phyloP scores from a whole-genome alignment of 64 coral and sea anemone species.

The Acropora tenuis region DNA sequence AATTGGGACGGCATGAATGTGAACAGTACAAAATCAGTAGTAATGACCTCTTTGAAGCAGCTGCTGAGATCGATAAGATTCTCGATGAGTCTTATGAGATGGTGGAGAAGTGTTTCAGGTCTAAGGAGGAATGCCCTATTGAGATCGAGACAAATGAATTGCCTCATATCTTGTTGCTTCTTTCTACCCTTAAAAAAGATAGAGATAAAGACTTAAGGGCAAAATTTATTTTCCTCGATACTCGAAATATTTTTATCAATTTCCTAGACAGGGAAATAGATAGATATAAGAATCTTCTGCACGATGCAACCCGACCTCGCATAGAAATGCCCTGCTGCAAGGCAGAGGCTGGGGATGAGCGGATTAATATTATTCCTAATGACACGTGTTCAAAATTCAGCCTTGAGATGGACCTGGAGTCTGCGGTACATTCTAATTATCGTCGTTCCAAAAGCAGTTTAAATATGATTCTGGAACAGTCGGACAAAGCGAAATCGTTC shows the following conservation, averaged over 20 bases:
- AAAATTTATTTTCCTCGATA: not conserved
- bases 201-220: not conserved
- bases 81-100: not conserved
- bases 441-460: conserved; percentile 1
- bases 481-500: conserved; percentile 33
- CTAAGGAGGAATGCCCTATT: not conserved
- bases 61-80: conserved; percentile 42
- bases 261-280: conserved; percentile 13
- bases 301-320: conserved; percentile 3
- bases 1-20: conserved; percentile 24
- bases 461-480: not conserved
- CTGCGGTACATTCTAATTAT: not conserved
- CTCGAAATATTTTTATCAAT: not conserved
- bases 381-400: not conserved
- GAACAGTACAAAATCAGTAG: not conserved
- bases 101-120: conserved; percentile 8
- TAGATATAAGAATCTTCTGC: conserved; percentile 8
- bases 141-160: conserved; percentile 7
- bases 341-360: not conserved
- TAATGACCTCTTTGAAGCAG: not conserved
- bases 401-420: not conserved
- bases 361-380: not conserved
- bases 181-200: too few relatives aligned
- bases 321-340: not conserved
- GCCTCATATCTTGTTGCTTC: conserved; percentile 28